Evolutionary conservation across 2,113 vertebrate genomes (phyloP).

Genomic region (Gnathonemus longibarbis): DNA sequence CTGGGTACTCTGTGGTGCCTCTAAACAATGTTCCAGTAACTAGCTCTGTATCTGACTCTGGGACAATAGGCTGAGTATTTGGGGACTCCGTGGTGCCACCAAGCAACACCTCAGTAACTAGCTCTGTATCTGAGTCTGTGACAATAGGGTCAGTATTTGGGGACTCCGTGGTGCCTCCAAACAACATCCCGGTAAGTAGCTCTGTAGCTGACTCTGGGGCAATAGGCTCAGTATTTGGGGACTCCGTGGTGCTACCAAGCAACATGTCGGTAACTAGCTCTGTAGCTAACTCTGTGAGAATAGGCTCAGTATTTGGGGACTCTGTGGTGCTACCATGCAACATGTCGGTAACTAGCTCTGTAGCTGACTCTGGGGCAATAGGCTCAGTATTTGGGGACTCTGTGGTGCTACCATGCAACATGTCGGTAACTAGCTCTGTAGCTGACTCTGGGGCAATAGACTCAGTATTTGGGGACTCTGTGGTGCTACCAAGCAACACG

Average conservation of each 20-base stretch:
- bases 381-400: not conserved
- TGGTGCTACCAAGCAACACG: fast-evolving
- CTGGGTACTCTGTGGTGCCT: not conserved
- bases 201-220: not conserved
- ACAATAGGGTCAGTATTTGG: not conserved
- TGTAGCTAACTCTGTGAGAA: not conserved
- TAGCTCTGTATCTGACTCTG: not conserved
- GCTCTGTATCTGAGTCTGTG: not conserved
- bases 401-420: too few relatives aligned
- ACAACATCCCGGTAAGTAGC: not conserved
- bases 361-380: not conserved
- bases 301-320: not conserved
- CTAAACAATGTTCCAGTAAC: not conserved
- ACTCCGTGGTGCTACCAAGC: not conserved
- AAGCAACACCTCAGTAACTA: not conserved
- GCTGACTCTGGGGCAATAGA: not conserved
- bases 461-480: not conserved
- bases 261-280: not conserved
- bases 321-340: not conserved
- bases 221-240: not conserved
- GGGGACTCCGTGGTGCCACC: not conserved
- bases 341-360: not conserved
- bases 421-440: not conserved
- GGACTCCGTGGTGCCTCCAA: not conserved
- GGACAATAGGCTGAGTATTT: not conserved